A percentile compares a stretch with the other conserved stretches of the same genome.
Conservation (phyloP, 2,888 invertebrate genomes). For the Orthosia gothica region DNA sequence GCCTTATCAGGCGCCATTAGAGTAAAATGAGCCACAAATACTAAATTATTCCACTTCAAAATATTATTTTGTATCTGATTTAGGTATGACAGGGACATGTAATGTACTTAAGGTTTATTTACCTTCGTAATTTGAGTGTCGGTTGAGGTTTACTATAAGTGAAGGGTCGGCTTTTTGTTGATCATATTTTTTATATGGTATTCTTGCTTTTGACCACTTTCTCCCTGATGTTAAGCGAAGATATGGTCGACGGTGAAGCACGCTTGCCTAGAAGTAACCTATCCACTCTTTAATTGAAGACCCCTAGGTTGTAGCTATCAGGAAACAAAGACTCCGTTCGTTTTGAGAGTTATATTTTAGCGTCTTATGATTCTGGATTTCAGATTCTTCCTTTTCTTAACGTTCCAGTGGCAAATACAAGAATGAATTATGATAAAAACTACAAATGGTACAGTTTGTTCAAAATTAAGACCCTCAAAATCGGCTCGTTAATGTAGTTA, state of each 20-base stretch:
- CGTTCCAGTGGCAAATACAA: no score
- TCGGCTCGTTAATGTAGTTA: no score
- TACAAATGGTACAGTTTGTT: no score
- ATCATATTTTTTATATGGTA: neutral
- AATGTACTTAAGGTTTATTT: conserved; percentile 43
- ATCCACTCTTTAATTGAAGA: no score
- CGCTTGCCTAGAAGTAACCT: no score
- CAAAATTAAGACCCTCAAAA: no score
- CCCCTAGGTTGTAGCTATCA: no score
- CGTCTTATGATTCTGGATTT: neutral
- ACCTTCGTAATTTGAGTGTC: conserved; percentile 45
- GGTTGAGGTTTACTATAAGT: conserved; percentile 7
- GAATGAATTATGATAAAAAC: no score
- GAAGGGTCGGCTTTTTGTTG: conserved; percentile 1
- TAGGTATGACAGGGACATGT: conserved; percentile 43
- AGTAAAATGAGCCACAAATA: conserved; percentile 34
- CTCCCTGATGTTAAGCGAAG: no score
- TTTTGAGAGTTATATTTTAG: neutral
- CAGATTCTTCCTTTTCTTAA: no score
- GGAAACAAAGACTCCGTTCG: neutral
- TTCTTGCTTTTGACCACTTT: no score
- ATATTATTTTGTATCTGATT: conserved; percentile 53
- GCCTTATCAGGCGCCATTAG: conserved; percentile 43
- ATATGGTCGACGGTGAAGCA: no score
- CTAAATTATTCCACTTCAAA: conserved; percentile 50